Evolutionary conservation across 92 coral and sea anemone species (phyloP).

Genomic region (Paragorgia papillata): DNA sequence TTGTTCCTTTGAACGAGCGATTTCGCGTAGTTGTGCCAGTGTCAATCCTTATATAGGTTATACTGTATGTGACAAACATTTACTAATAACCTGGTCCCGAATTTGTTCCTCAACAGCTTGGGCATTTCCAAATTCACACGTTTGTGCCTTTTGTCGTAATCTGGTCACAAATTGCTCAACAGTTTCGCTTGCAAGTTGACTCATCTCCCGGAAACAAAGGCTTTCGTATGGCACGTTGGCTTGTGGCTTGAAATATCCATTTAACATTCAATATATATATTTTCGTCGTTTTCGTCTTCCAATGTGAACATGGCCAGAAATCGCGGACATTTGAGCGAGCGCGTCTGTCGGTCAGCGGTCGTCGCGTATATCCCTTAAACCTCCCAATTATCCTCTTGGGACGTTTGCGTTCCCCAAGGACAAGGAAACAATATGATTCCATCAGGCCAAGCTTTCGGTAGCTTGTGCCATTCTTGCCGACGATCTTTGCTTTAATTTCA

Average conservation of each 20-base stretch:
- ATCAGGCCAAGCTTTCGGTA: too few species aligned
- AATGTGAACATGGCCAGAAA: too few species aligned
- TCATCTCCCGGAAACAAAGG: slow-evolving; percentile 40
- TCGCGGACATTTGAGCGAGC: too few species aligned
- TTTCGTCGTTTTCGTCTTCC: slow-evolving; percentile 35
- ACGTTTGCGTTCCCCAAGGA: too few species aligned
- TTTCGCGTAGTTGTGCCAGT: slow-evolving; percentile 49
- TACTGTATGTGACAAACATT: slow-evolving; percentile 55
- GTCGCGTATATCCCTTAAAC: too few species aligned
- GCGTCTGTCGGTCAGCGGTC: too few species aligned
- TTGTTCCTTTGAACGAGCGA: slow-evolving; percentile 52
- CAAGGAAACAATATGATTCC: too few species aligned
- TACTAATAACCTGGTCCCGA: slow-evolving; percentile 56
- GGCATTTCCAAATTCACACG: slow-evolving; percentile 58
- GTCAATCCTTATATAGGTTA: slow-evolving; percentile 52
- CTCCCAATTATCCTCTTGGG: too few species aligned
- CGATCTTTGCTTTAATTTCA: too few species aligned
- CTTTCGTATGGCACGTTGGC: slow-evolving; percentile 53
- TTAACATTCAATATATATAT: slow-evolving; percentile 20
- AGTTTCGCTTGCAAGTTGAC: too few species aligned
- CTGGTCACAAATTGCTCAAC: too few species aligned
- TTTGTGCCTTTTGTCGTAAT: slow-evolving; percentile 54
- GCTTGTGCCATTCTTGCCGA: too few species aligned
- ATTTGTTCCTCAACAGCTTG: slow-evolving; percentile 52
- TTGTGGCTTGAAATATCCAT: slow-evolving; percentile 52